Percentiles rank a stretch among this genome's conserved stretches.
Conservation (phyloP, 2,888 invertebrate genomes). For the Sinhomidia bicolor region DNA sequence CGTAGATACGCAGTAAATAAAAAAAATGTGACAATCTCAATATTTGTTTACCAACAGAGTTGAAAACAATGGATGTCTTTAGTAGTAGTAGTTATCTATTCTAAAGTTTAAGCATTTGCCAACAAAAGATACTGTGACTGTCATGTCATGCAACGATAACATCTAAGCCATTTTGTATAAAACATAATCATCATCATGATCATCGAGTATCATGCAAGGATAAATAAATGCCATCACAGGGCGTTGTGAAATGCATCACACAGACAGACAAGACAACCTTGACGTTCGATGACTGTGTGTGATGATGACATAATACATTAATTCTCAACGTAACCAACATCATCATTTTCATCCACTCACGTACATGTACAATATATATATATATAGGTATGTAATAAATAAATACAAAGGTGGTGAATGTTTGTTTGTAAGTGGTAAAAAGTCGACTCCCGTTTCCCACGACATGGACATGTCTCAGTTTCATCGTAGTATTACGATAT, state of each 20-base stretch:
- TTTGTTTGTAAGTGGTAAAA: conserved; percentile 35
- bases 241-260: conserved; percentile 71
- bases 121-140: neutral
- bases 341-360: conserved; percentile 24
- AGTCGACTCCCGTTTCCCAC: conserved; percentile 79
- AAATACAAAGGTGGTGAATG: conserved; percentile 24
- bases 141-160: conserved; percentile 25
- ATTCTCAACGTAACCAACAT: conserved; percentile 42
- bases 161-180: conserved; percentile 4
- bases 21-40: conserved; percentile 1
- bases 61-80: conserved; percentile 36
- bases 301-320: conserved; percentile 69
- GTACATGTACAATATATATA: conserved; percentile 53
- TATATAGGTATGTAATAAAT: conserved; percentile 61
- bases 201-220: neutral
- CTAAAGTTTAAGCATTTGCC: neutral
- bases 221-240: conserved; percentile 60
- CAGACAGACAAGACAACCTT: conserved; percentile 54
- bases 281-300: conserved; percentile 57
- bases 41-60: conserved; percentile 39
- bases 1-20: neutral
- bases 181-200: no score
- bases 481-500: neutral
- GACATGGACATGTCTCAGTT: conserved; percentile 59
- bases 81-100: no score